Base-by-base conservation (phyloP, 2,797 vertebrate genomes). In the Serranus cabrilla region DNA sequence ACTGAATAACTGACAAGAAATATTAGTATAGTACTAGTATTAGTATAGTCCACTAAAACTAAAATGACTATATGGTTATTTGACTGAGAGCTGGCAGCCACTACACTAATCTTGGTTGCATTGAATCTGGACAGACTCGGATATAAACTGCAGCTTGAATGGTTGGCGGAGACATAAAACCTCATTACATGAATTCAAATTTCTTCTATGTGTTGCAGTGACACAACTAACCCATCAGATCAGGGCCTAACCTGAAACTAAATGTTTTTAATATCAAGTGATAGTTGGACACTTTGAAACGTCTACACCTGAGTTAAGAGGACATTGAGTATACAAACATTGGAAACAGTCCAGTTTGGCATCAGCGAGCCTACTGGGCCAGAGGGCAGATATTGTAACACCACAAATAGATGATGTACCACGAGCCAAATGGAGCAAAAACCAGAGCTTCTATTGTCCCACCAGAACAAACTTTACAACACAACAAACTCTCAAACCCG, bases 271-370 rank as follows among this genome's bases (percentile, higher is more conserved):
- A 71, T 43, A 56, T 63, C 8, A 56, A 64, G 6, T 25, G 18
- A 68, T 39, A 52, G 21, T 51, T 50, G 7, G 27, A 63, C 20
- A 14, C 6, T 68, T 21, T 42, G 18, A 50, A 46, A 57, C 25
- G 14, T 49, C 45, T 69, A 17, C 8, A 50, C 0, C 0, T 21
- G 47, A n/a, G 27, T 46, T 57, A 25, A 23, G 45, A 75, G 46
- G 16, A 49, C 42, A 52, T 20, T 50, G 49, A 59, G 46, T 11
- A 37, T 20, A 50, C 0, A 3, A 23, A 70, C 5, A 16, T 7
- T 77, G 69, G 61, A 79, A 74, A 27, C 37, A 31, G 34, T 81
- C 69, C 69, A 74, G 27, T 74, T 65, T 75, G 55, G 49, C 68
- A 80, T 20, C 27, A 45, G 27, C 1, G 0, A 4, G 12, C 49